Evolutionary conservation across 2,888 invertebrate species (phyloP), one percentile per base, ranked within the genome.

Genomic region (Cephus nigrinus): DNA sequence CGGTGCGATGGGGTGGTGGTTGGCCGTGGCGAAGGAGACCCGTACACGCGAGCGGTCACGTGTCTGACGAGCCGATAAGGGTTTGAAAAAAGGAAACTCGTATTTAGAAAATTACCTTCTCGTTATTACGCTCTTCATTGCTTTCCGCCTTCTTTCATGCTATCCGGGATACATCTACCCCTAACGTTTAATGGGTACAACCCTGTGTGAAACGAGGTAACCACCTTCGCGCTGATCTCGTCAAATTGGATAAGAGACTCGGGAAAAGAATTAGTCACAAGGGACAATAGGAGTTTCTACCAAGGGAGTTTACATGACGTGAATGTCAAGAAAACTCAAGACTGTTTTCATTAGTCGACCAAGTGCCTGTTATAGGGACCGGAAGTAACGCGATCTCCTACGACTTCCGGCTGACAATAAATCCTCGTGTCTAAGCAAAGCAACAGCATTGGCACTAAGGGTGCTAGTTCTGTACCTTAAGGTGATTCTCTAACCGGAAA

Each of bases 91-190:
- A 88, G 88, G 88, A 90, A 90, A 88, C 89, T 90, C 86, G 85
- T 86, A 87, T 89, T 89, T 90, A 88, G 88, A 86, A 88, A 90
- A 90, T 90, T 90, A 89, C 88, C 87, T 81, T 36, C 68, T 77
- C 74, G 68, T 77, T 77, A 75, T 23, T 55, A 55, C 23, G 23
- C 55, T 23, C 55, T 55, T 55, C 55, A 55, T 55, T 55, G 55
- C 55, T 55, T 55, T 55, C 23, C 23, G 55, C 55, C 55, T 55
- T 55, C 55, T 55, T 55, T 55, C 23, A 23, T 55, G 23, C 55
- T 55, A 23, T 55, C 55, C 23, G 23, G 23, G 55, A 23, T 9
- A 55, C 23, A 55, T 55, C 55, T 55, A 23, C 55, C 55, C 55
- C 23, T 55, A 55, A 55, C 23, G 15, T 5, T 55, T 55, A 55